These are phyloP conservation scores for Arctocebus calabarensis DNA, from an alignment of 2,797 vertebrate species.

Conservation along the genomic window DNA sequence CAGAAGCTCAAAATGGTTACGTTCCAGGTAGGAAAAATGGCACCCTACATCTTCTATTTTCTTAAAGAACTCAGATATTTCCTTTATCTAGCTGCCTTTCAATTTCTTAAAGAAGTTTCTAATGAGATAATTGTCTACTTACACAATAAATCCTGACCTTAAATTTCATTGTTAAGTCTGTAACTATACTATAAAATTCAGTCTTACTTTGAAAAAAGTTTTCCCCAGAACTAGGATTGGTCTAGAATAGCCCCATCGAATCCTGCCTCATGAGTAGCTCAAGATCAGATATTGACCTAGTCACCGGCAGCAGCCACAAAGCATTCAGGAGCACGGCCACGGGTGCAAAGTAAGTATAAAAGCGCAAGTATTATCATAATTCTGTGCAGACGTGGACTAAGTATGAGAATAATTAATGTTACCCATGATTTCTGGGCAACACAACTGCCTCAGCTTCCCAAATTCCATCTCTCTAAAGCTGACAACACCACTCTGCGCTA, in stretches of 20 bases:
- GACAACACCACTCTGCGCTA: background rate
- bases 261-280: background rate
- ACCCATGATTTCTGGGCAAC: background rate
- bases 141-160: background rate
- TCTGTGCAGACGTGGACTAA: background rate
- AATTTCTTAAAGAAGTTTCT: background rate
- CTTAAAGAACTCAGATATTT: background rate
- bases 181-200: background rate
- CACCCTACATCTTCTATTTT: background rate
- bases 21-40: background rate
- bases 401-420: background rate
- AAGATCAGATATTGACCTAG: background rate
- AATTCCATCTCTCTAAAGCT: background rate
- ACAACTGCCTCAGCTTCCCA: background rate
- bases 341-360: background rate
- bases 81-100: slow-evolving; percentile 1
- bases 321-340: background rate
- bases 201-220: slow-evolving; percentile 27
- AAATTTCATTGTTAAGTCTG: background rate
- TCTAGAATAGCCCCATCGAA: background rate
- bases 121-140: background rate
- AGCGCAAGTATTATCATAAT: background rate
- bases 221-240: background rate
- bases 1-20: background rate
- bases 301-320: background rate